Evolutionary conservation across 2,797 vertebrate genomes (phyloP), one percentile per base, ranked within the genome.

Genomic region (Enteromius trimaculatus): DNA sequence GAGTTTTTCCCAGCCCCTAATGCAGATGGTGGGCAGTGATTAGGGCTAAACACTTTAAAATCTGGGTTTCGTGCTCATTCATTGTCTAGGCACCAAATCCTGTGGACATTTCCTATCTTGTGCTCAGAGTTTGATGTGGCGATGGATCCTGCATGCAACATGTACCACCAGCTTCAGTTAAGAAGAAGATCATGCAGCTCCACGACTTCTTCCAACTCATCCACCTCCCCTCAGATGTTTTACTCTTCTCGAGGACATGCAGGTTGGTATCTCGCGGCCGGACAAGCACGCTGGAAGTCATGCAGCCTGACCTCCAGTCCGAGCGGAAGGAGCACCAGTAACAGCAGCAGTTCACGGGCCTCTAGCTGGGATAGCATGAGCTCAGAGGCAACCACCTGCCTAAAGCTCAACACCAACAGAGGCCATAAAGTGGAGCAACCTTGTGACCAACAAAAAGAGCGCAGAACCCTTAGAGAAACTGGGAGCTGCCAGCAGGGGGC

Each of bases 1-100:
- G 87, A 87, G 78, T 55, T 60, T 77, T 55, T 89, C 68, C 81
- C 44, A 29, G 65, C 42, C 23, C 1, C 58, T 49, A 62, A 84
- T 72, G 69, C 21, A 79, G 21, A 74, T 2, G 0, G 66, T 55
- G 66, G 34, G 47, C 66, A 80, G 79, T 80, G 37, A 92, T 92
- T 93, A 88, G 92, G 88, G 79, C 85, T 92, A 88, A 94, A 91
- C 79, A 83, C 85, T 91, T 88, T 88, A 90, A 92, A 93, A 90
- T 86, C 66, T n/a, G 89, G 85, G 83, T 81, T 86, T 79, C 85
- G 74, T 83, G 86, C 70, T 85, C 75, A 87, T 89, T 90, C 85
- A 9, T 88, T 87, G 51, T 80, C 89, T 81, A 90, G 89, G 87
- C 86, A 88, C 87, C 82, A 83, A 84, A 58, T 58, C 90, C 85